These are phyloP conservation scores for Eupithecia inturbata DNA, from an alignment of 2,888 invertebrate species.

Conservation along the genomic window DNA sequence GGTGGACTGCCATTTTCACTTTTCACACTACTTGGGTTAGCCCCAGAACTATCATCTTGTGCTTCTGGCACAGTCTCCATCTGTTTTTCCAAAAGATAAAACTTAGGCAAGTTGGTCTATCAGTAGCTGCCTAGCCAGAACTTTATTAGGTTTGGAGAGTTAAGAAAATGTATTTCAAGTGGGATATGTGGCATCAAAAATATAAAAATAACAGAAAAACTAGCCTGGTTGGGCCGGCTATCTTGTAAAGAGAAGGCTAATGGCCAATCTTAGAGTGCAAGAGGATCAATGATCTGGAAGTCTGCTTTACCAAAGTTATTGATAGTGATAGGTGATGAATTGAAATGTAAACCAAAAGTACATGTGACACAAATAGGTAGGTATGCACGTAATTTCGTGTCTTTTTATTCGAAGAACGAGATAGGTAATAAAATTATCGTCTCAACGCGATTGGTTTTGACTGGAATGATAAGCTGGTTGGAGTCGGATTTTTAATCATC, in stretches of 20 bases:
- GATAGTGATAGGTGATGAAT: too few relatives aligned
- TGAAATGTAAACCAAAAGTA: not conserved
- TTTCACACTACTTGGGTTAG: slow-evolving; percentile 75
- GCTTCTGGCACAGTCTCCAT: slow-evolving; percentile 67
- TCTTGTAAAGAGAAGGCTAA: not conserved
- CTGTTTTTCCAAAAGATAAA: slow-evolving; percentile 33
- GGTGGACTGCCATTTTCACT: slow-evolving; percentile 80
- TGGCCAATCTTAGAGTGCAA: not conserved
- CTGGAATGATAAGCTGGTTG: not conserved
- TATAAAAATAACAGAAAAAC: not conserved
- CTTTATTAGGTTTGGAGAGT: not conserved
- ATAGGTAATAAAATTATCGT: not conserved
- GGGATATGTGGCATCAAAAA: not conserved
- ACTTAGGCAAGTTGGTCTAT: not conserved
- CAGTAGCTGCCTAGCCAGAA: not conserved
- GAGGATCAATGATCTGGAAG: not conserved
- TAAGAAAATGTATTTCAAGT: not conserved
- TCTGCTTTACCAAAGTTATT: not conserved
- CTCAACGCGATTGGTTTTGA: not conserved
- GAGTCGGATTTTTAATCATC: not conserved
- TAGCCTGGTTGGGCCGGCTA: not conserved
- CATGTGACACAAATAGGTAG: not conserved
- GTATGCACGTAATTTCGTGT: not conserved
- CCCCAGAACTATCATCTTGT: slow-evolving; percentile 67
- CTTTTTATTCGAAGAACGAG: not conserved